Evolutionary conservation across 1,140 invertebrate species (phyloP).

Genomic region (Adelges cooleyi): DNA sequence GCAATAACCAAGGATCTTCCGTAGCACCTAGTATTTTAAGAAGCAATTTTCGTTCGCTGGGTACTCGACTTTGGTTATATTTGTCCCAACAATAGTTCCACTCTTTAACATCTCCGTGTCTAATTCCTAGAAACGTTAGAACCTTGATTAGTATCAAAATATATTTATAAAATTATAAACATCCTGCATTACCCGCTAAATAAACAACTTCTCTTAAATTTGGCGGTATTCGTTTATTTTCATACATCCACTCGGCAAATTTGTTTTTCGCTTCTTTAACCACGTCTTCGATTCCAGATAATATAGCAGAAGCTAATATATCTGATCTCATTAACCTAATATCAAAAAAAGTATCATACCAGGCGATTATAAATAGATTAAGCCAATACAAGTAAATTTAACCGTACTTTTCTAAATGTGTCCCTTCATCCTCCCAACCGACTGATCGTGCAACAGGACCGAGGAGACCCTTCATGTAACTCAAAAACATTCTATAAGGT

Average conservation of each 20-base stretch:
- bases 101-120: slow-evolving; percentile 54
- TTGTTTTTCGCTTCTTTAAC: slow-evolving; percentile 48
- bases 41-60: slow-evolving; percentile 55
- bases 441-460: slow-evolving; percentile 48
- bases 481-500: slow-evolving; percentile 50
- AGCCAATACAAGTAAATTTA: slow-evolving; percentile 7
- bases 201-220: slow-evolving; percentile 65
- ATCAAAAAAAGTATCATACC: too few species aligned
- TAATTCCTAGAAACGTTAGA: slow-evolving; percentile 40
- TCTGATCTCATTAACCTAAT: slow-evolving; percentile 46
- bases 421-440: slow-evolving; percentile 54
- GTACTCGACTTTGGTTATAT: slow-evolving; percentile 53
- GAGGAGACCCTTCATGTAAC: slow-evolving; percentile 49
- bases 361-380: too few species aligned
- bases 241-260: slow-evolving; percentile 55
- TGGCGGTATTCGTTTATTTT: slow-evolving; percentile 46
- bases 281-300: slow-evolving; percentile 49
- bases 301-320: slow-evolving; percentile 48
- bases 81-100: slow-evolving; percentile 64
- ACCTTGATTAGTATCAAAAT: not conserved
- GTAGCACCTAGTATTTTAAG: slow-evolving; percentile 57
- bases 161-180: too few species aligned
- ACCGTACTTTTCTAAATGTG: slow-evolving; percentile 52
- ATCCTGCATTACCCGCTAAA: slow-evolving; percentile 45
- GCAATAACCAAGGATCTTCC: slow-evolving; percentile 58